phyloP scores from a whole-genome alignment of 2,113 vertebrate species.

The Lophotis ruficrista region DNA sequence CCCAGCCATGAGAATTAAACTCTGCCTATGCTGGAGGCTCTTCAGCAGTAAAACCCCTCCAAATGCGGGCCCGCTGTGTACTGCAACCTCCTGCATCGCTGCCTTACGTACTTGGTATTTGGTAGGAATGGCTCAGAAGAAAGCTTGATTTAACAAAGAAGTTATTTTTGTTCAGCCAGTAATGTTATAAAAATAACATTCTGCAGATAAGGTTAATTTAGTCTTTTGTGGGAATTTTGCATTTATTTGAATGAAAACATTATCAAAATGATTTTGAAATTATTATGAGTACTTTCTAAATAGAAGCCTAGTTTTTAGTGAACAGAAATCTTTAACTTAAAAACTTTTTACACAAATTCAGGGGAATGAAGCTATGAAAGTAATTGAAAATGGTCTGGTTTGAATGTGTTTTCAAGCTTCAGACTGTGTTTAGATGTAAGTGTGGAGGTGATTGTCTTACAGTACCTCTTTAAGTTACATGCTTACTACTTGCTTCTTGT shows the following conservation, averaged over 20 bases:
- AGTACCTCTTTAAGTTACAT: not conserved
- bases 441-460: not conserved
- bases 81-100: not conserved
- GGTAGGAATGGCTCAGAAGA: not conserved
- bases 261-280: not conserved
- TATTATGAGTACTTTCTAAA: not conserved
- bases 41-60: not conserved
- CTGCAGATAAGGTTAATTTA: not conserved
- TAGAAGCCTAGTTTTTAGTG: not conserved
- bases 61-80: not conserved
- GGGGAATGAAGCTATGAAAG: not conserved
- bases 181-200: not conserved
- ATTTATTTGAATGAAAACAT: not conserved
- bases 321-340: not conserved
- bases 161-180: not conserved
- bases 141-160: not conserved
- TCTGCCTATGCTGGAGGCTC: not conserved
- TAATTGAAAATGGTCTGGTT: not conserved
- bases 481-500: not conserved
- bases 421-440: not conserved
- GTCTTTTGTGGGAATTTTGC: not conserved
- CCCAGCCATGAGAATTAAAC: not conserved
- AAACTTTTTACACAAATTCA: not conserved
- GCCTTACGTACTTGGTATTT: fast-evolving
- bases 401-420: not conserved